These are phyloP conservation scores for Nanorana parkeri DNA, from an alignment of 2,113 vertebrate species.

Conservation along the genomic window DNA sequence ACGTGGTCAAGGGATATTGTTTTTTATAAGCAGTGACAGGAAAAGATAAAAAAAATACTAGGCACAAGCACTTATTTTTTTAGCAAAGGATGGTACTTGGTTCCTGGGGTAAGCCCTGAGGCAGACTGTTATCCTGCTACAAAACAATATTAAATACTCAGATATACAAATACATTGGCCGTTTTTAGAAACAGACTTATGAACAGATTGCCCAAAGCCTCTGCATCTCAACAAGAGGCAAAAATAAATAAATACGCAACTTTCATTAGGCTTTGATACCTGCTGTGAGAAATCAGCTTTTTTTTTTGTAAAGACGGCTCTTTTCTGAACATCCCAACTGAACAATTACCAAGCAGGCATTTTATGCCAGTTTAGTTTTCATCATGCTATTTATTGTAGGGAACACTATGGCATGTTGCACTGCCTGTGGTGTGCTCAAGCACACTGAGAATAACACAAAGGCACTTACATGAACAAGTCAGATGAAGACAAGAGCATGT, in stretches of 20 bases:
- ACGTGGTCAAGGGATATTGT: no score
- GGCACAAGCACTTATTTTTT: no score
- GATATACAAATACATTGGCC: neutral
- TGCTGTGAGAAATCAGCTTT: slow-evolving; percentile 26
- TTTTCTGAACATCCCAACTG: slow-evolving; percentile 4
- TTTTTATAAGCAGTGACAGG: no score
- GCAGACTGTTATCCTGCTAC: no score
- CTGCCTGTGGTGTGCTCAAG: slow-evolving; percentile 10
- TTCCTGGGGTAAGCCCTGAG: no score
- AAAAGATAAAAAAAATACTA: no score
- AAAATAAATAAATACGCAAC: neutral
- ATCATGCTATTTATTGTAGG: slow-evolving; percentile 9
- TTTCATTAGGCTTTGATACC: slow-evolving; percentile 2
- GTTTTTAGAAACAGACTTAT: neutral
- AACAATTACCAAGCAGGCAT: slow-evolving; percentile 14
- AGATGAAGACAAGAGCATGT: neutral
- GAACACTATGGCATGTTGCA: neutral
- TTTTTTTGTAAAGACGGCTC: slow-evolving; percentile 9
- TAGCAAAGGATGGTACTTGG: no score
- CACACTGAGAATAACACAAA: slow-evolving; percentile 16
- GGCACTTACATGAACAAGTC: neutral
- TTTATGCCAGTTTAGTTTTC: slow-evolving; percentile 11
- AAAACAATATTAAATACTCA: no score
- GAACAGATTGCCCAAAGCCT: neutral
- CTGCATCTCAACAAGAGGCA: neutral